Base-by-base conservation (phyloP, 1,140 invertebrate species). In the Temnothorax longispinosus region DNA sequence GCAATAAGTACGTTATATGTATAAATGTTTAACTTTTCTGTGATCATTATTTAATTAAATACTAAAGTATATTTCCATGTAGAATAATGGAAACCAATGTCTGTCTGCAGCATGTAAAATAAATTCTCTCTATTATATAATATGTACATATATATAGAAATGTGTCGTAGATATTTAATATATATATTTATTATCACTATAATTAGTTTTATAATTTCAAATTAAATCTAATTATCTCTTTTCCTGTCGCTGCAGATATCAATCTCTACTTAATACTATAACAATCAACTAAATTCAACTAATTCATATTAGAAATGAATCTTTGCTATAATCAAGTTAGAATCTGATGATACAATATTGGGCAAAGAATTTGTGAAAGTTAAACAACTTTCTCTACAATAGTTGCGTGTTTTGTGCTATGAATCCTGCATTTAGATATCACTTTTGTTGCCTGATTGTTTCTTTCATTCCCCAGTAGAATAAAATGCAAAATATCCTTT, bases 401-500 rank as follows among this genome's bases (percentile, higher is more conserved):
- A 60, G n/a, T 47, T 62, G 74, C 71, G 87, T 72, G 88, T 69
- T 88, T 90, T 93, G 67, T 88, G 87, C 88, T 91, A 90, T 89
- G 75, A 89, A 92, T 92, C 87, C 78, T 41, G 86, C 56, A 65
- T 86, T 41, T 84, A 71, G 18, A 76, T 62, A 50, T 58, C 58
- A n/a, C 41, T 84, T 64, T 65, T 52, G 38, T 84, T 75, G 50
- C 76, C 58, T 62, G 58, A 62, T 87, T 58, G 15, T 81, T 65
- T 56, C 86, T 54, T 90, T 89, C 88, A 92, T 76, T 77, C 85
- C 78, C 86, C 88, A 67, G 77, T 89, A 87, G 88, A 91, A 93
- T 92, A 89, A 94, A 94, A 82, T 92, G 89, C 90, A 92, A 93
- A 93, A 91, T 92, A 91, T 89, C 88, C 78, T 74, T 90, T 87